Conservation (phyloP, 23 tunicate genomes). For the Pegea sp. region DNA sequence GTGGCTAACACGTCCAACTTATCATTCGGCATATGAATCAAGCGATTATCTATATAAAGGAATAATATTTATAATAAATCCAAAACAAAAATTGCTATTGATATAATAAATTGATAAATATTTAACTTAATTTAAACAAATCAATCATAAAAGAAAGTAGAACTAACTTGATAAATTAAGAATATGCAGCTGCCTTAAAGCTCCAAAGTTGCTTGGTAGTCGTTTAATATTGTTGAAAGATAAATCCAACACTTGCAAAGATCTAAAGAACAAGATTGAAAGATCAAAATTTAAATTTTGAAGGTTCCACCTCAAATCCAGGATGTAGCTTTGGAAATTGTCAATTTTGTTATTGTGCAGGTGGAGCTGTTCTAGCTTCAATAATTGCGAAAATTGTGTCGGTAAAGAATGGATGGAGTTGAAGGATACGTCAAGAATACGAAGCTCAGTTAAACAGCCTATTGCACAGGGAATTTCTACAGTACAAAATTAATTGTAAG, state of each 20-base stretch:
- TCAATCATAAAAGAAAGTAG: neutral
- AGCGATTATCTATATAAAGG: no score
- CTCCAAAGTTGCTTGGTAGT: slow-evolving; percentile 85
- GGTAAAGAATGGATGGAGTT: slow-evolving; percentile 74
- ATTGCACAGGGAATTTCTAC: slow-evolving; percentile 46
- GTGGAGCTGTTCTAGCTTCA: slow-evolving; percentile 45
- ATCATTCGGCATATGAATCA: slow-evolving; percentile 75
- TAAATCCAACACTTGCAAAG: slow-evolving; percentile 36
- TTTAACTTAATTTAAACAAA: neutral
- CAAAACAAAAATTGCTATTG: neutral
- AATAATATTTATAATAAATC: no score
- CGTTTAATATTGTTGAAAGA: slow-evolving; percentile 29
- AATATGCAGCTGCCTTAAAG: slow-evolving; percentile 36
- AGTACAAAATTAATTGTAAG: no score
- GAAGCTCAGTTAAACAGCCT: slow-evolving; percentile 26
- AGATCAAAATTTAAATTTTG: neutral
- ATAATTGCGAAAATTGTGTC: slow-evolving; percentile 26
- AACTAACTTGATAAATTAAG: slow-evolving; percentile 67
- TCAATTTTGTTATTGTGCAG: slow-evolving; percentile 36
- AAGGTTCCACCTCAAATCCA: slow-evolving; percentile 23
- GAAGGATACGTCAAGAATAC: slow-evolving; percentile 47
- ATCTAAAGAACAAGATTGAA: slow-evolving; percentile 3
- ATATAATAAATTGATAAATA: neutral
- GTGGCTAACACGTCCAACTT: slow-evolving; percentile 74
- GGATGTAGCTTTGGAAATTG: slow-evolving; percentile 27